Conservation (phyloP, 2,113 vertebrate genomes). For the Oceanites oceanicus region DNA sequence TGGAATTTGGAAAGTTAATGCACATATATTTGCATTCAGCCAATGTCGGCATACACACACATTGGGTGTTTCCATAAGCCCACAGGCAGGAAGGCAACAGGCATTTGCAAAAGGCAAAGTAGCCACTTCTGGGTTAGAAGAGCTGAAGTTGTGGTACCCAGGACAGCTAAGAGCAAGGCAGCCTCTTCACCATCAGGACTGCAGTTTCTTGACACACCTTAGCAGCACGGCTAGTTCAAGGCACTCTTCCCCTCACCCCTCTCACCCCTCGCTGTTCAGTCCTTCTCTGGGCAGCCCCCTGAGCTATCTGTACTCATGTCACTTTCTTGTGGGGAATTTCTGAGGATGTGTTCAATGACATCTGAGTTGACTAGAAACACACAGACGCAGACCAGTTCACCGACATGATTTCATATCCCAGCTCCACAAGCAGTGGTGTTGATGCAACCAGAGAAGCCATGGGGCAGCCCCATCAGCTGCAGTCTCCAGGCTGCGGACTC, state of each 20-base stretch:
- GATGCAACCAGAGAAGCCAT: not conserved
- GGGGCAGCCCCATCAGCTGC: not conserved
- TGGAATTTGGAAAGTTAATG: not conserved
- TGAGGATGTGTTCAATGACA: not conserved
- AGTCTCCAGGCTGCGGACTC: not conserved
- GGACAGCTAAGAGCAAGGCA: not conserved
- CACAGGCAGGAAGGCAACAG: not conserved
- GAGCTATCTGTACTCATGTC: rapidly evolving
- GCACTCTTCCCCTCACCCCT: not conserved
- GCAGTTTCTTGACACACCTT: rapidly evolving
- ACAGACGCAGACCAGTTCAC: rapidly evolving
- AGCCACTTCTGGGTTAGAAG: not conserved
- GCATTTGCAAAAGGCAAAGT: not conserved
- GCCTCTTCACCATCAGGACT: rapidly evolving
- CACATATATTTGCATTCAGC: not conserved
- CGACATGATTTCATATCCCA: rapidly evolving
- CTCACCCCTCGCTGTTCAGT: rapidly evolving
- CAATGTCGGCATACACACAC: not conserved
- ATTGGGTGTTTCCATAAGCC: not conserved
- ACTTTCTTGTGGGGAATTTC: not conserved
- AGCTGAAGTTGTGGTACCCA: not conserved
- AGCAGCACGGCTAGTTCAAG: not conserved
- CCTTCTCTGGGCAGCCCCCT: not conserved
- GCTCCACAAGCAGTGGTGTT: not conserved
- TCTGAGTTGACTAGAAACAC: not conserved